Percentiles rank a stretch among this genome's conserved stretches.
Evolutionary conservation across 2,888 invertebrate species (phyloP).

Genomic region (Anoncus sp.): DNA sequence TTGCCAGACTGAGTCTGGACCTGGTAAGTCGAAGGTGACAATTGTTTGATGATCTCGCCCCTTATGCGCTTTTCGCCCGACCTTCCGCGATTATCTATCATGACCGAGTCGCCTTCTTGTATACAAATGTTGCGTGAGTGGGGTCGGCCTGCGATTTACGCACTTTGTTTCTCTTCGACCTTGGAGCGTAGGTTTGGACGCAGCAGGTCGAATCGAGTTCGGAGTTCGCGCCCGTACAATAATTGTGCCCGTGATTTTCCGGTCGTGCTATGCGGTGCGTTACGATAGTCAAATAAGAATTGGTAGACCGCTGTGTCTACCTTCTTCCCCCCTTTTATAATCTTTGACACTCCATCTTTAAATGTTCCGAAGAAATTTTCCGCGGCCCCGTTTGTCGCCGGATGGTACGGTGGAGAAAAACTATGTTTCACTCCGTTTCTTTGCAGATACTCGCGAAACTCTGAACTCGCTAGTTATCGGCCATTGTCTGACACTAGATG

Average conservation of each 20-base stretch:
- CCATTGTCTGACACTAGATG: conserved; percentile 29
- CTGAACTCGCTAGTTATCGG: conserved; percentile 4
- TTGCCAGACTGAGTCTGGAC: conserved; percentile 11
- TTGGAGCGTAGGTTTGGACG: neutral
- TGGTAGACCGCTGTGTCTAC: conserved; percentile 30
- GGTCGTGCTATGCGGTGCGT: conserved; percentile 50
- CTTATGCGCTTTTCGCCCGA: conserved; percentile 6
- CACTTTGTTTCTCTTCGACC: neutral
- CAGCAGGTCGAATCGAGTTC: conserved; percentile 24
- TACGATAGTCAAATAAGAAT: conserved; percentile 57
- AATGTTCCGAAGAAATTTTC: conserved; percentile 57
- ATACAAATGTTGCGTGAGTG: conserved; percentile 1
- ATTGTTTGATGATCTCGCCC: conserved; percentile 34
- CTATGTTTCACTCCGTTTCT: neutral
- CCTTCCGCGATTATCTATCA: conserved; percentile 2
- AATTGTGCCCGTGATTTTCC: conserved; percentile 47
- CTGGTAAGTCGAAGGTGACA: conserved; percentile 24
- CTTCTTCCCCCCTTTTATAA: conserved; percentile 39
- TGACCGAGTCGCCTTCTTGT: conserved; percentile 9
- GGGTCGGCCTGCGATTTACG: neutral
- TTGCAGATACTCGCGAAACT: conserved; percentile 3
- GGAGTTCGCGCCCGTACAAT: conserved; percentile 36
- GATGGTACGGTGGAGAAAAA: no score
- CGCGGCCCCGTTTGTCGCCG: no score
- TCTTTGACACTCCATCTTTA: conserved; percentile 52